These are phyloP conservation scores for Lota lota DNA, from an alignment of 2,113 vertebrate genomes.

Conservation along the genomic window DNA sequence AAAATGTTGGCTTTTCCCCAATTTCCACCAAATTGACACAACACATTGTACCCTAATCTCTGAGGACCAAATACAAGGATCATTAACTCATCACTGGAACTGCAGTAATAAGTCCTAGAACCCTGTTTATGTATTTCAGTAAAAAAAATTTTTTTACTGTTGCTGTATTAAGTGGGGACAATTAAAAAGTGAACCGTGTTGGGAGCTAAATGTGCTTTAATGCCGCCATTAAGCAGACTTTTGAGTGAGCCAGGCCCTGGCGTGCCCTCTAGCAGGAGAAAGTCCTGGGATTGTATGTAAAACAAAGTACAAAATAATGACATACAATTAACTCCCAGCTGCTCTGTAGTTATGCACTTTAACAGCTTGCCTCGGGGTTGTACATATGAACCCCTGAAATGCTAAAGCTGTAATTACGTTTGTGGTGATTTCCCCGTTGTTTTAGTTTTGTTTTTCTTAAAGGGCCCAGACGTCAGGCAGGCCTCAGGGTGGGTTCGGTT, in stretches of 20 bases:
- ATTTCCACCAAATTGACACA: too few species aligned
- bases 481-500: too few species aligned
- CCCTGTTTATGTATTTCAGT: not conserved
- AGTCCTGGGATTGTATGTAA: constrained; percentile 57
- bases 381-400: constrained; percentile 58
- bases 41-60: too few species aligned
- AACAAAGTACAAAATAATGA: constrained; percentile 69
- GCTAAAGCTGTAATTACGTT: constrained; percentile 66
- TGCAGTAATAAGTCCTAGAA: not conserved
- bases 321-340: constrained; percentile 66
- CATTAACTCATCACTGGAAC: not conserved
- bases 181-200: not conserved
- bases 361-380: constrained; percentile 58
- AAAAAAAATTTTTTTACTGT: not conserved
- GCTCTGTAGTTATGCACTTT: constrained; percentile 69
- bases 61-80: not conserved
- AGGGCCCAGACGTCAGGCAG: too few species aligned
- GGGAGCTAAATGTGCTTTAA: too few species aligned
- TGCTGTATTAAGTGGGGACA: not conserved
- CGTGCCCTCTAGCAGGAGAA: constrained; percentile 56
- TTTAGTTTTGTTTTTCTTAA: too few species aligned
- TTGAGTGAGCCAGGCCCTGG: not conserved
- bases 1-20: too few species aligned
- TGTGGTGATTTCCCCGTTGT: constrained; percentile 38
- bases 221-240: constrained; percentile 1